These are phyloP conservation scores for Gracilinanus agilis DNA, from an alignment of 2,113 vertebrate species.

Conservation along the genomic window DNA sequence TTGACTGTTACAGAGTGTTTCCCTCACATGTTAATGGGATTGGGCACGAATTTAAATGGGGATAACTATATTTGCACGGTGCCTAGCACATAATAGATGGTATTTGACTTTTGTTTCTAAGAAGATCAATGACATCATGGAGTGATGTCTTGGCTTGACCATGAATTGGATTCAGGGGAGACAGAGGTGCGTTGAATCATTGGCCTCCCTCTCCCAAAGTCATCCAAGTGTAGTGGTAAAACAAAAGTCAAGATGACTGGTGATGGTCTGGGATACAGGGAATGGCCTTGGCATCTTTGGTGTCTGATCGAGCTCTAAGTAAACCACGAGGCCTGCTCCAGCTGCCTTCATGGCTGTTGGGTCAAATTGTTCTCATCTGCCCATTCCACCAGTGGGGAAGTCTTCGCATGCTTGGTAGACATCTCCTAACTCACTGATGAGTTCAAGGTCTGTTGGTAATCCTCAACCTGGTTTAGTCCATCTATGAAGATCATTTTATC, in stretches of 20 bases:
- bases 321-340: neutral
- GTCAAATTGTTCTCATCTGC: neutral
- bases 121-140: neutral
- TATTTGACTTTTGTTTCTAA: neutral
- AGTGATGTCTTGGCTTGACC: neutral
- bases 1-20: neutral
- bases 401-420: neutral
- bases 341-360: neutral
- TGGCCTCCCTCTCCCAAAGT: neutral
- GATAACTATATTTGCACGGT: no score
- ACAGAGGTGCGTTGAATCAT: neutral
- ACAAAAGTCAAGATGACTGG: neutral
- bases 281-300: neutral
- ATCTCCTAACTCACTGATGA: neutral
- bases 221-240: neutral
- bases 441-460: neutral
- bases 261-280: neutral
- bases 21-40: neutral
- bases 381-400: neutral
- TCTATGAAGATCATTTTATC: neutral
- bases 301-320: no score
- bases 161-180: neutral
- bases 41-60: no score
- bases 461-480: neutral
- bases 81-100: no score